Evolutionary conservation across 2,113 vertebrate genomes (phyloP), one percentile per base, ranked within the genome.

Genomic region (Apteryx mantelli): DNA sequence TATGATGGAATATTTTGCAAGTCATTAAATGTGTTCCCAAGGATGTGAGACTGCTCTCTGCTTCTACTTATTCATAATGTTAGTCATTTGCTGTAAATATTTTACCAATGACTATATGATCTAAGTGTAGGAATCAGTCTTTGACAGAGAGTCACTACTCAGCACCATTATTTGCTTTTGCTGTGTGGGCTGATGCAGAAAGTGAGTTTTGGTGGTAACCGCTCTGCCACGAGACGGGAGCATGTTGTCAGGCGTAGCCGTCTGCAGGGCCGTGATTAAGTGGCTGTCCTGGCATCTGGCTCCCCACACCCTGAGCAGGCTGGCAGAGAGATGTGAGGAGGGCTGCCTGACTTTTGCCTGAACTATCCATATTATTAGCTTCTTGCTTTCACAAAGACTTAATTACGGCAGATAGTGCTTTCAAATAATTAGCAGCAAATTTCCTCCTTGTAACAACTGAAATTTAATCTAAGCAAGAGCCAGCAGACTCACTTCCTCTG

Each of bases 341-440:
- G 10, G 30, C 19, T 63, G 86, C 58, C 63, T 85, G 74, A 1
- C 18, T 85, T 69, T 83, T 70, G 70, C 71, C 75, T 68, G 40
- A 82, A 52, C 60, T 55, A 4, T 15, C 50, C 18, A 34, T 5
- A 2, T 46, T 46, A n/a, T 75, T 50, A 70, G 14, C 28, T 80
- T 44, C 58, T 82, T 53, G 20, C 30, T 89, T 88, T 88, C 75
- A 48, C 58, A 80, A 63, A 82, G 66, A 48, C 81, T 82, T 65
- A 66, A 5, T 95, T 91, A 81, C 15, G 89, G 52, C 64, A 86
- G 24, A 66, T 36, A 46, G 65, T 66, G 89, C 64, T 93, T 91
- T 92, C 84, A 86, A 77, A 76, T 73, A 76, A 92, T 95, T 89
- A 93, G 30, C 78, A 91, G 40, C 58, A 80, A 70, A 92, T 92